These are phyloP conservation scores for Actinemys pallida DNA, from an alignment of 2,113 vertebrate genomes.

Conservation along the genomic window DNA sequence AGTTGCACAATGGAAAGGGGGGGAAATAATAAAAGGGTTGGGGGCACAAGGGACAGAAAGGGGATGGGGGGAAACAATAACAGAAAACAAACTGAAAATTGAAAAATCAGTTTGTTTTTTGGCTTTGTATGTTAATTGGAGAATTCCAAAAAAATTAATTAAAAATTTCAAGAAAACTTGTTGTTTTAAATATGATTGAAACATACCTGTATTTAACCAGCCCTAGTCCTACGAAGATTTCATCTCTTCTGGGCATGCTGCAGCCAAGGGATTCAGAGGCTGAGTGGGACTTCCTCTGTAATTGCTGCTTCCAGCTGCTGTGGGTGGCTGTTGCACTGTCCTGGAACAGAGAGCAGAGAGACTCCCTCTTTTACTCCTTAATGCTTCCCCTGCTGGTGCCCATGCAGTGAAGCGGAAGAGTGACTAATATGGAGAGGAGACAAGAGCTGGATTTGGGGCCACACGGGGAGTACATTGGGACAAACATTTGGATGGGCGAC, in stretches of 20 bases:
- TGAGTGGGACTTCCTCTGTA: neutral
- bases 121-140: neutral
- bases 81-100: neutral
- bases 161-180: neutral
- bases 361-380: too few species aligned
- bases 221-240: neutral
- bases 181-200: neutral
- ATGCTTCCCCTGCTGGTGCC: too few species aligned
- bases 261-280: neutral
- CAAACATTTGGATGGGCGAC: neutral
- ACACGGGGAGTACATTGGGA: neutral
- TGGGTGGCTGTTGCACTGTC: neutral
- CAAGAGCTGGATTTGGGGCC: neutral
- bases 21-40: neutral
- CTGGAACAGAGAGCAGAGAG: neutral
- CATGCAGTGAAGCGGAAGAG: neutral
- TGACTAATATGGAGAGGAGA: neutral
- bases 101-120: neutral
- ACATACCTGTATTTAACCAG: neutral
- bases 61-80: too few species aligned
- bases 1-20: neutral
- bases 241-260: neutral
- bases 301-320: neutral
- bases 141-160: neutral
- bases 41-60: neutral